These are phyloP conservation scores for Brachionichthys hirsutus DNA, from an alignment of 2,113 vertebrate genomes.

Conservation along the genomic window DNA sequence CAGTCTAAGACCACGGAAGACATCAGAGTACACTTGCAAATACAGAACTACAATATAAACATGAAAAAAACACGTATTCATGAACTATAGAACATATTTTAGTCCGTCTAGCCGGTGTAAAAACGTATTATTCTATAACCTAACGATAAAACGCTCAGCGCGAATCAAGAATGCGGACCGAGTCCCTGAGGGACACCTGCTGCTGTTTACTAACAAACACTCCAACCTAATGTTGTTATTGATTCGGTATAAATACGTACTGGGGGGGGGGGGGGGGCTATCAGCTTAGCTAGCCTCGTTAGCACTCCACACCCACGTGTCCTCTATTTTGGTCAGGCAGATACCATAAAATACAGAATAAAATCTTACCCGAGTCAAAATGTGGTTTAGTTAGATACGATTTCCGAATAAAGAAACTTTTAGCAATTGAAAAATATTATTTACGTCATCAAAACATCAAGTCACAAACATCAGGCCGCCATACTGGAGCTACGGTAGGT, in stretches of 20 bases:
- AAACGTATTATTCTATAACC: no score
- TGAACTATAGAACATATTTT: no score
- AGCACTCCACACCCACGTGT: slow-evolving; percentile 50
- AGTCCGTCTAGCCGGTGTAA: no score
- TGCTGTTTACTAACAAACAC: no score
- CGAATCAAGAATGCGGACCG: no score
- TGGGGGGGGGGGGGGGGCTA: background rate
- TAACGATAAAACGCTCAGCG: no score
- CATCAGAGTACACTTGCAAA: no score
- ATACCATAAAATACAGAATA: rapidly evolving
- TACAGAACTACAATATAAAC: no score
- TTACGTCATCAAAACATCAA: slow-evolving; percentile 38
- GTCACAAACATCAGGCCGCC: slow-evolving; percentile 38
- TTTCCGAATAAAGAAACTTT: rapidly evolving
- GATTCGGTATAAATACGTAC: background rate
- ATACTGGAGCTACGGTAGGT: slow-evolving; percentile 47
- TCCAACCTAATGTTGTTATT: background rate
- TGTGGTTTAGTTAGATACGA: background rate
- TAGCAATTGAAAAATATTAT: background rate
- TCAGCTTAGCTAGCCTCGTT: slow-evolving; percentile 34
- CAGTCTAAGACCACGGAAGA: no score
- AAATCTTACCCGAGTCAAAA: slow-evolving; percentile 23
- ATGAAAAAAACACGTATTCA: no score
- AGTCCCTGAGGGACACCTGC: no score
- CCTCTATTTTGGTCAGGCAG: slow-evolving; percentile 1